Percentiles rank a stretch among this genome's conserved stretches.
Conservation (phyloP, 1,140 invertebrate species). For the Euura lappo region DNA sequence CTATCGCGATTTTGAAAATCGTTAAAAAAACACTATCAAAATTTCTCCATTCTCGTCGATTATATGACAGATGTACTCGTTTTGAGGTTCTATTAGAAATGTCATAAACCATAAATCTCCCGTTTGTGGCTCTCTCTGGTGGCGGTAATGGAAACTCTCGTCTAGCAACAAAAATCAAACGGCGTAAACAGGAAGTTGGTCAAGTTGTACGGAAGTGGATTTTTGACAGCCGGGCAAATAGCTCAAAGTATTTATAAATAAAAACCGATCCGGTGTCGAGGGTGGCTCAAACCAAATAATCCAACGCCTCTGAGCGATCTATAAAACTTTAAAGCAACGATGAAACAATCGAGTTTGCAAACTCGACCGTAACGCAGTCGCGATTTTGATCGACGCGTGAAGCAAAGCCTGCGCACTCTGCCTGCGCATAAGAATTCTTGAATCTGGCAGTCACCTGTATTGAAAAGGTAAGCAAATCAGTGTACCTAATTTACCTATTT, state of each 20-base stretch:
- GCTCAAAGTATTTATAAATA: neutral
- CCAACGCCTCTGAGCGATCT: neutral
- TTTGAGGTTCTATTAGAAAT: too few relatives aligned
- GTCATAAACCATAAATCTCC: too few relatives aligned
- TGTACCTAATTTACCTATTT: conserved; percentile 28
- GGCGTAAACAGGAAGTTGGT: conserved; percentile 33
- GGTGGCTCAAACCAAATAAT: neutral
- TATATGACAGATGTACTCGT: too few relatives aligned
- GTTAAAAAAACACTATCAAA: too few relatives aligned
- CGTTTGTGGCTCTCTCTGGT: neutral
- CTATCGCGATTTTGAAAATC: too few relatives aligned
- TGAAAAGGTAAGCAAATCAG: conserved; percentile 48
- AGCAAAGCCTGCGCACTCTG: conserved; percentile 37
- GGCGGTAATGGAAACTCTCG: conserved; percentile 30
- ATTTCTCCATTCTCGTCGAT: too few relatives aligned
- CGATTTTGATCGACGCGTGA: conserved; percentile 33
- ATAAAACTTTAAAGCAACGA: too few relatives aligned
- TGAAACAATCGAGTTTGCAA: neutral
- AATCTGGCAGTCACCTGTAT: conserved; percentile 57
- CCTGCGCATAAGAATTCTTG: conserved; percentile 47
- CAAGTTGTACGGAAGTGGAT: neutral
- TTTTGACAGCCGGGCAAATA: neutral
- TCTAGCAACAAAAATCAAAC: conserved; percentile 39
- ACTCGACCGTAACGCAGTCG: conserved; percentile 12
- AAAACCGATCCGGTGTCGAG: neutral